Base-by-base conservation (phyloP, 2,888 invertebrate genomes). In the Penaeus monodon region DNA sequence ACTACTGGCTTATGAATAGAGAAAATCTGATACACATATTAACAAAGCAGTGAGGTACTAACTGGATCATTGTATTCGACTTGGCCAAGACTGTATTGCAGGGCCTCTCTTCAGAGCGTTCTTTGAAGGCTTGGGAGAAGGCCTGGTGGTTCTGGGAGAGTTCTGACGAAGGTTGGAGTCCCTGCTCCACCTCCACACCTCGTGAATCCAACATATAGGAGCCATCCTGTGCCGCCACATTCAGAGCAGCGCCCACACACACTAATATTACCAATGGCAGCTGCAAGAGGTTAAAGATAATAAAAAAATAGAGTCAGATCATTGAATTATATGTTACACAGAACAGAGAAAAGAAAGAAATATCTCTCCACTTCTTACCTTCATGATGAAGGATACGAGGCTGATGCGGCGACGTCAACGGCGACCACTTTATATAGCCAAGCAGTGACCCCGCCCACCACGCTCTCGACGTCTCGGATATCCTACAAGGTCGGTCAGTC, bases 201-300 rank as follows among this genome's bases (percentile, higher is more conserved):
- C 80, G 65, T 27, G 85, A 85, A 64, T 85, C 80, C 63, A 85
- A 29, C 57, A 64, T 33, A 49, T 70, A 80, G 74, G 85, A 68
- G n/a, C 80, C 85, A 74, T 85, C 85, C 44, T 70, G 85, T 38
- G 70, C 70, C n/a, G n/a, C 44, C 38, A 57, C 80, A 17, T 12
- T 10, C 4, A 22, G 8, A 22, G 44, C 64, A 12, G 24, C 44
- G 24, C 44, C 64, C 68, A 80, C 84, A 44, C 22, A 63, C 63
- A 80, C 2, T 14, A 57, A 57, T 57, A 57, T 57, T 17, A 17
- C 4, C 20, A 57, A 0, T 57, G 57, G 17, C 17, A 57, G 57
- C 57, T 57, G 57, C 1, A 57, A 57, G 17, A 12, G 57, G 17
- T 57, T 57, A 20, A 57, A 57, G 10, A 57, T 14, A 57, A 57